Conservation (phyloP, 2,888 invertebrate species). For the Osedax frankpressi region DNA sequence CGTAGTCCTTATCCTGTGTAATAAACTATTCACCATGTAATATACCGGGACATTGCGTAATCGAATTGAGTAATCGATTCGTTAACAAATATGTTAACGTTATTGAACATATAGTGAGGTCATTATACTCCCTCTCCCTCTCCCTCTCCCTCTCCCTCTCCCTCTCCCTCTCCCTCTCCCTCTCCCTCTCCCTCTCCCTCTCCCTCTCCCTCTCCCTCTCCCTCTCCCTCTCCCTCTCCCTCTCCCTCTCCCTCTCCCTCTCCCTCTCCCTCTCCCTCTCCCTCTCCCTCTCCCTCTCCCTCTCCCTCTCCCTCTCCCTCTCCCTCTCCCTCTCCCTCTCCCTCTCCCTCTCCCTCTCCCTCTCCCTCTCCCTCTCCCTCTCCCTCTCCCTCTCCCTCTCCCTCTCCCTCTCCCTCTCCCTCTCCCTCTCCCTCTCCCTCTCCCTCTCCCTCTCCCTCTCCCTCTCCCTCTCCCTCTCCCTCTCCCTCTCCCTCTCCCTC, state of each 20-base stretch:
- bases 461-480: conserved; percentile 2
- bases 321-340: not conserved
- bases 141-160: not conserved
- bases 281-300: not conserved
- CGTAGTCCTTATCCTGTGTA: no score
- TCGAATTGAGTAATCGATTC: no score
- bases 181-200: conserved; percentile 3
- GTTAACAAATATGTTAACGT: no score
- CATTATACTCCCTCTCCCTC: not conserved
- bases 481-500: conserved; percentile 3
- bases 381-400: not conserved
- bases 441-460: conserved; percentile 3
- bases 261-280: not conserved
- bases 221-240: conserved; percentile 2
- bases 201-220: conserved; percentile 3
- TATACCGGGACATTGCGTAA: no score
- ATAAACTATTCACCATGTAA: no score
- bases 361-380: not conserved
- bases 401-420: not conserved
- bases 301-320: not conserved
- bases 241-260: conserved; percentile 3
- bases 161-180: not conserved
- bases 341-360: not conserved
- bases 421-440: conserved; percentile 2
- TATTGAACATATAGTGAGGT: no score